Evolutionary conservation across 2,797 vertebrate genomes (phyloP).

Genomic region (Chiroxiphia lanceolata): DNA sequence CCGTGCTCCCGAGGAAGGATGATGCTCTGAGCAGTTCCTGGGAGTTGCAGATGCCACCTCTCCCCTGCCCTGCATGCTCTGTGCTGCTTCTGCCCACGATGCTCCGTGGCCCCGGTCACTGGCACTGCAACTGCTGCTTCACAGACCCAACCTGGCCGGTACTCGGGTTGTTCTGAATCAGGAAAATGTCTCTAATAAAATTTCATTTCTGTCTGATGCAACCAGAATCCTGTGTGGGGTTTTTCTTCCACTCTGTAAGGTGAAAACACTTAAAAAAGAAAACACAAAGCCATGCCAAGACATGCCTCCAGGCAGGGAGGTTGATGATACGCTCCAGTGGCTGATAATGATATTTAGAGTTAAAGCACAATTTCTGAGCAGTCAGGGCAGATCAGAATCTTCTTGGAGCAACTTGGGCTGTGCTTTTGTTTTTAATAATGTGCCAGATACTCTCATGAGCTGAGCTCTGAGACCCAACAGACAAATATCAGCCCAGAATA

Average conservation of each 20-base stretch:
- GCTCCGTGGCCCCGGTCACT: not conserved
- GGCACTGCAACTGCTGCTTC: not conserved
- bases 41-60: not conserved
- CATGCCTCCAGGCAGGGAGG: not conserved
- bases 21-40: not conserved
- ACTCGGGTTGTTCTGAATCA: not conserved
- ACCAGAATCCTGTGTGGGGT: not conserved
- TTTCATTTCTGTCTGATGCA: constrained; percentile 50
- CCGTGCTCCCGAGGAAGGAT: not conserved
- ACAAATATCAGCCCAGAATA: not conserved
- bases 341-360: not conserved
- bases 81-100: not conserved
- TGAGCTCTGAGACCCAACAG: not conserved
- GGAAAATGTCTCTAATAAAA: constrained; percentile 56
- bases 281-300: not conserved
- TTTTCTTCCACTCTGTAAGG: not conserved
- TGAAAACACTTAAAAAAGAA: not conserved
- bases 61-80: not conserved
- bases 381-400: not conserved
- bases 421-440: not conserved
- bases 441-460: not conserved
- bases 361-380: not conserved
- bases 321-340: not conserved
- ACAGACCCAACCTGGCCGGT: not conserved
- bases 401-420: not conserved